Evolutionary conservation across 2,888 invertebrate genomes (phyloP), one percentile per base, ranked within the genome.

Genomic region (Acanthopleura granulata): DNA sequence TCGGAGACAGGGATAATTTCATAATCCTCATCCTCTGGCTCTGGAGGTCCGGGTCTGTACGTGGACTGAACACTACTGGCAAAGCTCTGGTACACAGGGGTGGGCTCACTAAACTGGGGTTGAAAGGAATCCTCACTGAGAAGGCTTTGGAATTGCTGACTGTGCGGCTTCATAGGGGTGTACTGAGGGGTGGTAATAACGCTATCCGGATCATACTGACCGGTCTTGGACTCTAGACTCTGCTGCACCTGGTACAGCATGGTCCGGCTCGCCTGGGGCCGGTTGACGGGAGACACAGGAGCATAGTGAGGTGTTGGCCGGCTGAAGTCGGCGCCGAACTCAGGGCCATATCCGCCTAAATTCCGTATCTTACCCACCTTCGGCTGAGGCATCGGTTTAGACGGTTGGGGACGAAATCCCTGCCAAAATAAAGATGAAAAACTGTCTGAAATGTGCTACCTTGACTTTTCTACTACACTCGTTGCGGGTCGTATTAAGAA

Each of bases 281-380:
- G 27, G 40, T 40, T 40, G 70, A 27, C 22, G 40, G 75, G 62
- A 73, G 72, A 50, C 62, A 74, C 66, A 57, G 74, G 25, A 50
- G 49, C 69, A 18, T 25, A 49, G 29, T 72, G 75, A 62, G 79
- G 61, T 49, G 76, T 73, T 16, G 66, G 27, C 40, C 72, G 61
- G 29, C 74, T 74, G 72, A 75, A 85, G 75, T 81, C 83, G n/a
- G 82, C 75, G 29, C 86, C 87, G 75, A 84, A 86, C 61, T 81
- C 78, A 11, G 81, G 80, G 0, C 79, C 80, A 25, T 86, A 86
- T n/a, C 86, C 87, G 71, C 87, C 87, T 76, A 81, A 81, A 16
- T 27, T 15, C 22, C 16, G 22, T 27, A 66, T 66, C 69, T 82
- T 83, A 74, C 78, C 81, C 72, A 83, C 57, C 70, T 74, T 74